Percentiles rank a stretch among this genome's conserved stretches.
Conservation (phyloP, 2,113 vertebrate species). For the Tachuris rubrigastra region DNA sequence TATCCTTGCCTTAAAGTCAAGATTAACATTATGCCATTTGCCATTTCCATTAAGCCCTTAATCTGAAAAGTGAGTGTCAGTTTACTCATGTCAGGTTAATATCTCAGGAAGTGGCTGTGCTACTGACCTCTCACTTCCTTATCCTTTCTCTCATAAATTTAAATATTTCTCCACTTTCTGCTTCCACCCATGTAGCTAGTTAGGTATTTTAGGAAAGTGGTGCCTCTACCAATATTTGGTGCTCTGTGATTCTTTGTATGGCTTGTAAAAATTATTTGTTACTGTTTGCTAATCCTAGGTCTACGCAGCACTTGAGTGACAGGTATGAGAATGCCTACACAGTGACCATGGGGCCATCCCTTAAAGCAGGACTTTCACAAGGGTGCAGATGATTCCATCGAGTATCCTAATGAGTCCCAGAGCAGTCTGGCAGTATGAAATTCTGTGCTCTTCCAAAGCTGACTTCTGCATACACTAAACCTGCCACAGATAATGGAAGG, state of each 20-base stretch:
- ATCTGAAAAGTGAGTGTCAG: conserved; percentile 7
- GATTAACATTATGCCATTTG: conserved; percentile 29
- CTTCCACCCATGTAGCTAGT: neutral
- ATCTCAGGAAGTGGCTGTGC: neutral
- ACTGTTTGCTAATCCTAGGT: neutral
- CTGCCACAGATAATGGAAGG: neutral
- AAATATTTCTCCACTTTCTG: neutral
- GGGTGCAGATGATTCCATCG: neutral
- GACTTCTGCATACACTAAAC: neutral
- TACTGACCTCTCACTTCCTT: neutral
- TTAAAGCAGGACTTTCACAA: neutral
- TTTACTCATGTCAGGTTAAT: neutral
- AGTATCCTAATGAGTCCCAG: rapidly evolving
- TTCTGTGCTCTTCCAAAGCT: neutral
- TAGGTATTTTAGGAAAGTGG: neutral
- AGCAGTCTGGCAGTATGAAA: rapidly evolving
- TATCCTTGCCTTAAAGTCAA: conserved; percentile 1
- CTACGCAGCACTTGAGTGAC: neutral
- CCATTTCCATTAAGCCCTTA: conserved; percentile 31
- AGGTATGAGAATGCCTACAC: neutral
- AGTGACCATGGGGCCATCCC: neutral
- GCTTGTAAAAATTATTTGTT: neutral
- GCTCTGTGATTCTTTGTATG: neutral
- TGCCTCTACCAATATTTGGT: neutral
- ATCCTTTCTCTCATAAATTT: neutral